A percentile compares a stretch with the other conserved stretches of the same genome.
phyloP scores from a whole-genome alignment of 92 coral and sea anemone genomes.

The Parazoanthus swiftii region DNA sequence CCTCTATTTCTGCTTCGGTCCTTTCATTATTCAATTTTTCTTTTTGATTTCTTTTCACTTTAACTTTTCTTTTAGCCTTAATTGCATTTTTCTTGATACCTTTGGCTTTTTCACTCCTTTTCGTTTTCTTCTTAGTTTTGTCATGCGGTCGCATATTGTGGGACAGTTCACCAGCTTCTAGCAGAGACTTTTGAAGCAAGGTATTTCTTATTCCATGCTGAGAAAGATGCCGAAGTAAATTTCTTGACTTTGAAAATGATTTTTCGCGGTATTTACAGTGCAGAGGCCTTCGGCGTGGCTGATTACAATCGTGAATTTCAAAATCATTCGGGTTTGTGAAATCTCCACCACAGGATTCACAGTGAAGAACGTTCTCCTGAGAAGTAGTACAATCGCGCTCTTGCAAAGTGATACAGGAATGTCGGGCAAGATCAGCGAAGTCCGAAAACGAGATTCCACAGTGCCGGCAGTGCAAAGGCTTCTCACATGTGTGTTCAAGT shows the following conservation, averaged over 20 bases:
- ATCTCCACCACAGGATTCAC: slow-evolving; percentile 3
- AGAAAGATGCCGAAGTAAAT: not conserved
- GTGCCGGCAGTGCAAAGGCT: not conserved
- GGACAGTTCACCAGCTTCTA: slow-evolving; percentile 34
- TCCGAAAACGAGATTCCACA: not conserved
- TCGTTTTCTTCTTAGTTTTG: not conserved
- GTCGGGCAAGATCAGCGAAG: not conserved
- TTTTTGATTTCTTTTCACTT: not conserved
- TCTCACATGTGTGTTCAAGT: not conserved
- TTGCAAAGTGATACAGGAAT: not conserved
- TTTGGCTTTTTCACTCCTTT: not conserved
- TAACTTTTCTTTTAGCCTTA: not conserved
- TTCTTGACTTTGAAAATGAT: slow-evolving; percentile 7
- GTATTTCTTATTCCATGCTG: not conserved
- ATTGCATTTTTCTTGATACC: not conserved
- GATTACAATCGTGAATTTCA: slow-evolving; percentile 13
- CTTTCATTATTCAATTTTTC: not conserved
- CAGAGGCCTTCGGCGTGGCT: not conserved
- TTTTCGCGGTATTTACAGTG: not conserved
- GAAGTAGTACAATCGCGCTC: not conserved
- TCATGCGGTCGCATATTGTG: slow-evolving; percentile 38
- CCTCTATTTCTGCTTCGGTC: not conserved
- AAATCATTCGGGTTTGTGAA: not conserved
- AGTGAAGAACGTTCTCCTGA: not conserved
- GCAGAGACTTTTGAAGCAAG: slow-evolving; percentile 31